Conservation (phyloP, 1,140 invertebrate genomes). For the Andricus grossulariae region DNA sequence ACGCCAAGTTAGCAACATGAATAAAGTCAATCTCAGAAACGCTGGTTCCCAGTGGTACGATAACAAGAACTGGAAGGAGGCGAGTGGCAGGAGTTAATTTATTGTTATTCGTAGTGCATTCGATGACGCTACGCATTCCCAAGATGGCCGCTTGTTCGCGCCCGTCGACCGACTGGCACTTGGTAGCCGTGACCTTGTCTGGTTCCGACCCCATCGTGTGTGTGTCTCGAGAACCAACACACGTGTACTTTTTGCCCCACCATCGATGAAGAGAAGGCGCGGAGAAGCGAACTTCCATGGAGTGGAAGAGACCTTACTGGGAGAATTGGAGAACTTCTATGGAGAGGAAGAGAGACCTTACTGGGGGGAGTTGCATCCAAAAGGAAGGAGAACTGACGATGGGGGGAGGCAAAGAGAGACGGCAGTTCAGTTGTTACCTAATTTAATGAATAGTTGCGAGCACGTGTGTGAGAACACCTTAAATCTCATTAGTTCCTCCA, state of each 20-base stretch:
- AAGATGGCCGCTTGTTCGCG: conserved; percentile 55
- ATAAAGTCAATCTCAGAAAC: background rate
- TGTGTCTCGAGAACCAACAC: conserved; percentile 18
- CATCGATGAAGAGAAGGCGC: conserved; percentile 39
- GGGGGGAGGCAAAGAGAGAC: conserved; percentile 24
- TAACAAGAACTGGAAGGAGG: background rate
- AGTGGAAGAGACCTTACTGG: conserved; percentile 5
- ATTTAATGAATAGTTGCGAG: conserved; percentile 54
- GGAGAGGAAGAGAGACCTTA: conserved; percentile 23
- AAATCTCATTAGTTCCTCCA: background rate
- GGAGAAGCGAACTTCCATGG: conserved; percentile 37
- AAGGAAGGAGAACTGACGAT: conserved; percentile 31
- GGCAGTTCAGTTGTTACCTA: conserved; percentile 50
- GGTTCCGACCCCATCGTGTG: conserved; percentile 42
- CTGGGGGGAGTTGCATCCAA: conserved; percentile 46
- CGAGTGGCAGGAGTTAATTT: conserved; percentile 44
- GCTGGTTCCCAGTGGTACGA: background rate
- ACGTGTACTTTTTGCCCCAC: conserved; percentile 26
- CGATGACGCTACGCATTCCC: conserved; percentile 50
- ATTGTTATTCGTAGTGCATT: conserved; percentile 47
- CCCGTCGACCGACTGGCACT: conserved; percentile 46
- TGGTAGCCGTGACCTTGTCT: conserved; percentile 57
- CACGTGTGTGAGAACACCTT: conserved; percentile 45
- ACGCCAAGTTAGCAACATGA: background rate
- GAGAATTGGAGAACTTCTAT: conserved; percentile 39